Conservation (phyloP, 2,888 invertebrate genomes). For the Lasioglossum zephyrum region DNA sequence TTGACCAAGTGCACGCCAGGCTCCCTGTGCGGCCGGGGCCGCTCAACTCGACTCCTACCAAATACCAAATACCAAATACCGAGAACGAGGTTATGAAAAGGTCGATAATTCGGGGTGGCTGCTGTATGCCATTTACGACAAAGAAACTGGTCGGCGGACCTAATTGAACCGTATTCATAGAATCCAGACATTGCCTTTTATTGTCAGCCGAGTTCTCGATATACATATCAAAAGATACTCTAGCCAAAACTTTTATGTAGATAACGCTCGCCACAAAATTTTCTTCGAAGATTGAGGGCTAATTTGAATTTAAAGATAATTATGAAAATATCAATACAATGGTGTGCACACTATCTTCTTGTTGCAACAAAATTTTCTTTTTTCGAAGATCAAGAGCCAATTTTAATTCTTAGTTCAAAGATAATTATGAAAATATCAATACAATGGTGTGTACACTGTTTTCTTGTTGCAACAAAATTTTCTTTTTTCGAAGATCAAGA, state of each 20-base stretch:
- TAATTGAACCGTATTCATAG: background rate
- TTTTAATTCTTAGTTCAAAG: background rate
- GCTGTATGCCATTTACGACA: background rate
- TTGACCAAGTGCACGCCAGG: constrained; percentile 74
- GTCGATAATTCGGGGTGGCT: constrained; percentile 35
- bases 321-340: too few species aligned
- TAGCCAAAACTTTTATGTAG: background rate
- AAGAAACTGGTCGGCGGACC: background rate
- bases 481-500: too few species aligned
- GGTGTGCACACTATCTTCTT: too few species aligned
- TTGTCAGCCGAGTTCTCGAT: background rate
- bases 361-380: background rate
- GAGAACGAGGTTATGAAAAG: constrained; percentile 48
- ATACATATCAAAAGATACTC: background rate
- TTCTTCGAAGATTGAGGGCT: too few species aligned
- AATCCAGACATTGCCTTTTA: background rate
- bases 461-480: background rate
- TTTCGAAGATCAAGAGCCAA: background rate
- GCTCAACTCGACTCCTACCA: background rate
- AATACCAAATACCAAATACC: constrained; percentile 44
- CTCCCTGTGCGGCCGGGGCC: constrained; percentile 37
- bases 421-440: background rate
- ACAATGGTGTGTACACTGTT: too few species aligned
- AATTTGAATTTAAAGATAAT: too few species aligned
- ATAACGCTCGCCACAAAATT: too few species aligned